Evolutionary conservation across 2,113 vertebrate species (phyloP).

Genomic region (Zosterops borbonicus): DNA sequence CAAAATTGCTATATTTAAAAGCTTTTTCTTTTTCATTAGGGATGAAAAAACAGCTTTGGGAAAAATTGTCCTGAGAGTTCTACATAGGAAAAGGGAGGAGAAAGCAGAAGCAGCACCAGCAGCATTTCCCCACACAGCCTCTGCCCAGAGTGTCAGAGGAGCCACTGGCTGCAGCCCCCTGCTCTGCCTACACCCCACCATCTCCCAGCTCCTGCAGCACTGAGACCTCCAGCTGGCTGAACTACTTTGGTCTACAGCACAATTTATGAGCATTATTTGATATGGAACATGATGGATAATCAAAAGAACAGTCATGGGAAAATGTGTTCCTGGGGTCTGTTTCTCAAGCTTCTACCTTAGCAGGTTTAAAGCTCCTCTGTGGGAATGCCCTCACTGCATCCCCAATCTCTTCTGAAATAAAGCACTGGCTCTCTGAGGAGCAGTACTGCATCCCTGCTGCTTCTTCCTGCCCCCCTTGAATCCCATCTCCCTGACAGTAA

Average conservation of each 20-base stretch:
- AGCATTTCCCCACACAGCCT: not conserved
- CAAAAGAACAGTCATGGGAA: not conserved
- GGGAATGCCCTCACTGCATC: not conserved
- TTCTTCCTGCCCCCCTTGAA: not conserved
- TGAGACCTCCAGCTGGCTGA: rapidly evolving
- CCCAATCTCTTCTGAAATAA: not conserved
- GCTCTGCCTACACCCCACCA: rapidly evolving
- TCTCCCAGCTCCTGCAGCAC: not conserved
- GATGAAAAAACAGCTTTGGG: not conserved
- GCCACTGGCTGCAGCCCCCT: not conserved
- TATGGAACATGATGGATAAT: not conserved
- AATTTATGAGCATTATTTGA: not conserved
- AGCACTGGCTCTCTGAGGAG: not conserved
- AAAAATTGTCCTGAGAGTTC: not conserved
- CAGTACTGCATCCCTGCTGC: rapidly evolving
- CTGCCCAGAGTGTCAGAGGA: not conserved
- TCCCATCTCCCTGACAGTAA: not conserved
- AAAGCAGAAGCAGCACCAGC: not conserved
- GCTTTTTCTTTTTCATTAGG: not conserved
- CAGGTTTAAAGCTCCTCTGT: not conserved
- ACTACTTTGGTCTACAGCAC: not conserved
- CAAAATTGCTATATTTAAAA: not conserved
- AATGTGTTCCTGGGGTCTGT: rapidly evolving
- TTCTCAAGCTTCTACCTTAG: not conserved
- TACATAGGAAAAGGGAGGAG: not conserved